Conservation (phyloP, 2,113 vertebrate genomes). For the Scomber colias region DNA sequence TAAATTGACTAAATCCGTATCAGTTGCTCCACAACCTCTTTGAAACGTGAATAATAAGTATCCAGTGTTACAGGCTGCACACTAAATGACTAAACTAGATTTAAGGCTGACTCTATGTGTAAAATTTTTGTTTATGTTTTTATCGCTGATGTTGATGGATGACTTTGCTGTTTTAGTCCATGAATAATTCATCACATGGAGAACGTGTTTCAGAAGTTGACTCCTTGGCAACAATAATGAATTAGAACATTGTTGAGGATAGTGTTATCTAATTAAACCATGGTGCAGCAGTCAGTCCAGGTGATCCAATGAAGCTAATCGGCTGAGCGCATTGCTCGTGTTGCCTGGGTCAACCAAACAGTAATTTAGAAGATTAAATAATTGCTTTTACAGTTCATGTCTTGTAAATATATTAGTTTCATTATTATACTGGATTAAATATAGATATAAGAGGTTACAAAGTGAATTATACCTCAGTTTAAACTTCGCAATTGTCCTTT, state of each 20-base stretch:
- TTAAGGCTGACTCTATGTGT: slow-evolving; percentile 49
- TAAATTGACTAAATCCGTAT: slow-evolving; percentile 48
- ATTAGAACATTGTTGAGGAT: slow-evolving; percentile 39
- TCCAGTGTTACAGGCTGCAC: slow-evolving; percentile 27
- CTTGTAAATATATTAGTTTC: slow-evolving; percentile 17
- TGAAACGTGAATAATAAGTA: slow-evolving; percentile 39
- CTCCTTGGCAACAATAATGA: slow-evolving; percentile 51
- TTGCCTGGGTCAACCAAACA: slow-evolving; percentile 19
- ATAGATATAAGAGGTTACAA: not conserved
- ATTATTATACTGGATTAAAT: not conserved
- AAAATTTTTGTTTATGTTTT: slow-evolving; percentile 67
- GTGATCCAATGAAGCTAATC: slow-evolving; percentile 15
- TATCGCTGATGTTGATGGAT: slow-evolving; percentile 67
- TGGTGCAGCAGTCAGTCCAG: slow-evolving; percentile 34
- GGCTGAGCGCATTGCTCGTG: slow-evolving; percentile 1
- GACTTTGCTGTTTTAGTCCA: slow-evolving; percentile 48
- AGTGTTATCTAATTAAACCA: slow-evolving; percentile 58
- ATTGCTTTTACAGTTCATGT: not conserved
- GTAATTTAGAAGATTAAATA: slow-evolving; percentile 12
- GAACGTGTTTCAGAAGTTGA: slow-evolving; percentile 54
- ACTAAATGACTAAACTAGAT: slow-evolving; percentile 55
- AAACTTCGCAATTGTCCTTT: not conserved
- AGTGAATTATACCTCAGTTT: not conserved
- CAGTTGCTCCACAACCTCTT: slow-evolving; percentile 22
- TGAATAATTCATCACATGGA: slow-evolving; percentile 63